Percentiles rank a stretch among this genome's conserved stretches.
These are phyloP conservation scores for Argyrosomus regius DNA, from an alignment of 2,797 vertebrate genomes.

Conservation along the genomic window DNA sequence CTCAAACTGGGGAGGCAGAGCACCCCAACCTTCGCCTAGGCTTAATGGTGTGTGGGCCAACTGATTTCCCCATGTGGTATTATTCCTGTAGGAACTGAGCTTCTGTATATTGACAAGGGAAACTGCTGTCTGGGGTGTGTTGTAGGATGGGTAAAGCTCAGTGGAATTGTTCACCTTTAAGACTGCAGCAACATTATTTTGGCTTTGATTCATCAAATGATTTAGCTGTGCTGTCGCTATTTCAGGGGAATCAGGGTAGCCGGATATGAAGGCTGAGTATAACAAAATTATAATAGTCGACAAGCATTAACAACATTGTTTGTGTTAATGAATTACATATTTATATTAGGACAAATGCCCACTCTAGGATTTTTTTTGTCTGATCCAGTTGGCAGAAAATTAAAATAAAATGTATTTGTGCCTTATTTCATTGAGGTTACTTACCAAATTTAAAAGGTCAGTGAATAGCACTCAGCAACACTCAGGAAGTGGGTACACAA, in stretches of 20 bases:
- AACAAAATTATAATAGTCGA: background rate
- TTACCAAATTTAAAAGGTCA: background rate
- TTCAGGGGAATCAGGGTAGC: background rate
- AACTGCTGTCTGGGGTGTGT: slow-evolving; percentile 45
- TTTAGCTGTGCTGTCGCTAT: slow-evolving; percentile 18
- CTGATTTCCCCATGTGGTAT: slow-evolving; percentile 77
- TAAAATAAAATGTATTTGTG: background rate
- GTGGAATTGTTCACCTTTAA: slow-evolving; percentile 49
- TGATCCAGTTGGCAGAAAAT: background rate
- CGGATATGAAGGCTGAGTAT: background rate
- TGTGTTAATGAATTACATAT: background rate
- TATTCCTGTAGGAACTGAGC: slow-evolving; percentile 78
- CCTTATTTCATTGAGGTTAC: background rate
- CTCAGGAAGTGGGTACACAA: background rate
- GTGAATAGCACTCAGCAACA: background rate
- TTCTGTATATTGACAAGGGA: slow-evolving; percentile 61
- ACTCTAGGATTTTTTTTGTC: background rate
- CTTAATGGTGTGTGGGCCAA: slow-evolving; percentile 83
- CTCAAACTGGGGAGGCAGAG: slow-evolving; percentile 73
- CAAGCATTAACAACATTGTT: background rate
- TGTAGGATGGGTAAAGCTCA: slow-evolving; percentile 21
- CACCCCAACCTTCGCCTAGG: slow-evolving; percentile 79
- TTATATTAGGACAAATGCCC: background rate
- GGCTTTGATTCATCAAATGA: slow-evolving; percentile 22
- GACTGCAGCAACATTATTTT: slow-evolving; percentile 29